phyloP scores from a whole-genome alignment of 2,797 vertebrate genomes.

The Centropyge bicolor region DNA sequence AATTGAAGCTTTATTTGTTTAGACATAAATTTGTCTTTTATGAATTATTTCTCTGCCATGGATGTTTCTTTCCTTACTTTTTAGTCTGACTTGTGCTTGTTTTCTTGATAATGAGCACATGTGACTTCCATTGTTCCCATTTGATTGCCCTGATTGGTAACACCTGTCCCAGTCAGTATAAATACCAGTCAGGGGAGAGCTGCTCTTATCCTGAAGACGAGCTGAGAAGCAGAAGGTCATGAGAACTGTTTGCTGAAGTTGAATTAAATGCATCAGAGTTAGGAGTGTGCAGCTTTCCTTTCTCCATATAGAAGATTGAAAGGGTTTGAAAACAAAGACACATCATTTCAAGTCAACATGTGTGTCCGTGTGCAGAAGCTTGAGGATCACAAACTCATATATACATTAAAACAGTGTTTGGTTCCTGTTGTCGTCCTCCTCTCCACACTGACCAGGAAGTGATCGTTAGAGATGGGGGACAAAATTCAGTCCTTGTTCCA shows the following conservation, averaged over 20 bases:
- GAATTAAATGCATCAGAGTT: not conserved
- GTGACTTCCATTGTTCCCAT: not conserved
- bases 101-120: not conserved
- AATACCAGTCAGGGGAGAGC: not conserved
- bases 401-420: not conserved
- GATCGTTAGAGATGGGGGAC: not conserved
- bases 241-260: not conserved
- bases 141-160: not conserved
- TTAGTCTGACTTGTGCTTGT: not conserved
- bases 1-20: not conserved
- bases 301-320: not conserved
- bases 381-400: not conserved
- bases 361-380: not conserved
- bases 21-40: not conserved
- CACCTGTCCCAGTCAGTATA: not conserved
- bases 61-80: not conserved
- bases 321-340: not conserved
- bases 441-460: not conserved
- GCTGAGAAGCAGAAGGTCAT: not conserved
- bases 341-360: not conserved
- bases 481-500: not conserved
- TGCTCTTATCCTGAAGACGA: not conserved
- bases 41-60: not conserved
- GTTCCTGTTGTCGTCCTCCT: not conserved
- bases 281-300: too few relatives aligned